phyloP scores from a whole-genome alignment of 1,140 invertebrate species.

The Brachionus paranguensis region DNA sequence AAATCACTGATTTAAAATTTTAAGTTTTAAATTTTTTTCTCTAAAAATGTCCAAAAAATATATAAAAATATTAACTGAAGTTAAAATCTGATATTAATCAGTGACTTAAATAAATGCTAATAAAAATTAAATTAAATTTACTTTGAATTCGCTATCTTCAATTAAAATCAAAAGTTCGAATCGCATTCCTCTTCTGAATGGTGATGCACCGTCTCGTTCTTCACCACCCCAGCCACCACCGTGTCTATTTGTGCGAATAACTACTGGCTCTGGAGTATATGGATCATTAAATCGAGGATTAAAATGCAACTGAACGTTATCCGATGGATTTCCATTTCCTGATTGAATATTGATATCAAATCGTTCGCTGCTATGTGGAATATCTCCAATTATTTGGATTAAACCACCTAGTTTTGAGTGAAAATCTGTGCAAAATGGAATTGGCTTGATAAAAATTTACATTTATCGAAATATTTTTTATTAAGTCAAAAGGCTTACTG shows the following conservation, averaged over 20 bases:
- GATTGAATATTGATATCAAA: conserved; percentile 27
- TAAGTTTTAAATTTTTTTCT: too few species aligned
- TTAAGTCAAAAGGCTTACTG: background rate
- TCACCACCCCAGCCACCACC: conserved; percentile 40
- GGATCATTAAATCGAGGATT: conserved; percentile 63
- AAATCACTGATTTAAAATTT: too few species aligned
- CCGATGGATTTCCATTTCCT: conserved; percentile 40
- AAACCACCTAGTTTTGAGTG: conserved; percentile 1
- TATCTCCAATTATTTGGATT: conserved; percentile 17
- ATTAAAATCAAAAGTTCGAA: conserved; percentile 41
- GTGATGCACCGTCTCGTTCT: conserved; percentile 34
- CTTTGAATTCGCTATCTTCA: conserved; percentile 37
- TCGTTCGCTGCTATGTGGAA: background rate
- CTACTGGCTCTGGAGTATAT: background rate
- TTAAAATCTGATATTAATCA: too few species aligned
- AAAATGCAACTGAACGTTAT: conserved; percentile 70
- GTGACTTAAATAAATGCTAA: too few species aligned
- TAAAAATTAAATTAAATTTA: background rate
- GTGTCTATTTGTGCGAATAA: conserved; percentile 32
- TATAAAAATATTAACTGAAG: too few species aligned
- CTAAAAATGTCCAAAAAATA: too few species aligned
- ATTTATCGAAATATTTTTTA: background rate
- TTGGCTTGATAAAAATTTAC: background rate
- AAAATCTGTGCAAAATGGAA: conserved; percentile 31
- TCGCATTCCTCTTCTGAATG: conserved; percentile 25